Evolutionary conservation across 2,888 invertebrate species (phyloP), one percentile per base, ranked within the genome.

Genomic region (Callyntrura guangdongensis): DNA sequence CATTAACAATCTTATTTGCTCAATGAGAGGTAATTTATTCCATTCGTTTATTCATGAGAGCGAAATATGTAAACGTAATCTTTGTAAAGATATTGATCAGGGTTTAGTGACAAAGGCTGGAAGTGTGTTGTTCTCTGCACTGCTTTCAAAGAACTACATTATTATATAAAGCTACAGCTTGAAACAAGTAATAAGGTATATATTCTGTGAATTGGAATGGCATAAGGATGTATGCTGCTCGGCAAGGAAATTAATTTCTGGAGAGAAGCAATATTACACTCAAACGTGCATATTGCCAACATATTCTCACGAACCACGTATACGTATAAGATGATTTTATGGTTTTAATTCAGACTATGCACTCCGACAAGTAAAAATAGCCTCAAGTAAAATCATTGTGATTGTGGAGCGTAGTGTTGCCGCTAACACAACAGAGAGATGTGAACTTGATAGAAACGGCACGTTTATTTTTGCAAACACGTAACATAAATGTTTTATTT

Each of bases 191-290:
- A 67, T 14, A 11, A 25, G 27, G 27, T 14, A 67, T 27, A 27
- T 25, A 4, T 6, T 22, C 27, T 67, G 5, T 1, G 12, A 67
- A 67, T 14, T 27, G 67, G 12, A 67, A 27, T 67, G 2, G 27
- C 2, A 36, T 36, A 6, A 36, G 2, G 36, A 36, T 36, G 36
- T 6, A 36, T 4, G 27, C 59, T 59, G 61, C 1, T 5, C 27
- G 14, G 6, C 36, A 6, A 27, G 67, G 27, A 27, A 67, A 67
- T 67, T 67, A 67, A 67, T 27, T 67, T 67, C 27, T 67, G 25
- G 9, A 14, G 67, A 14, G 67, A 27, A 67, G 27, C 27, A 67
- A 67, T 67, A 27, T 12, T 14, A 12, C 14, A 25, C 0, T 12
- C 8, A 27, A 25, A 27, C 27, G 27, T 27, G 67, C 27, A 27